Base-by-base conservation (phyloP, 2,113 vertebrate species). In the Limanda limanda region DNA sequence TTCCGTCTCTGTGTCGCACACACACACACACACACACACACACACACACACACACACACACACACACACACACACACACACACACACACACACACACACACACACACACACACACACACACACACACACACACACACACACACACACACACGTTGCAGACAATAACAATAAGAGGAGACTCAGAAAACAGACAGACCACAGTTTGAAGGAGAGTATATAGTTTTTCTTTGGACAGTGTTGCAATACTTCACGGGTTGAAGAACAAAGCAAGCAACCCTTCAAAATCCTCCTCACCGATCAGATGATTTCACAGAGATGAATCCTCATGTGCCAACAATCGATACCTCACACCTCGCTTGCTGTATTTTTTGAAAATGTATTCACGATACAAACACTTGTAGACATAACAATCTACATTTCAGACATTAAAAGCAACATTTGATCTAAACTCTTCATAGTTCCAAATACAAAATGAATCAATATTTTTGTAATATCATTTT, bases 151-250 rank as follows among this genome's bases (percentile, higher is more conserved):
- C n/a, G n/a, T n/a, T n/a, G n/a, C n/a, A n/a, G n/a, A n/a, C n/a
- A n/a, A n/a, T n/a, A n/a, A n/a, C 5, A 31, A 31, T 27, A 27
- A 25, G n/a, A 52, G 40, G 37, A 69, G n/a, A 86, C 66, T 63
- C 25, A 85, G 61, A 55, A 86, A 78, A 73, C 18, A 86, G 15
- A 75, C 51, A 67, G 14, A 73, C 27, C 59, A 56, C 47, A 67
- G 17, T 71, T 82, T 82, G 21, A 88, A 76, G 76, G 74, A 37
- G 64, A 70, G 51, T 54, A 12, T 73, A 54, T 84, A 78, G 90
- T 86, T 57, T 76, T 82, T 81, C 55, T 90, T 85, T 87, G 57
- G 76, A 85, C 75, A 83, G 67, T 75, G 62, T 62, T 75, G 65
- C 69, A 84, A 62, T 65, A 63, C 25, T 68, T 71, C 81, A 47